Conservation (phyloP, 2,113 vertebrate genomes). For the Myodes glareolus region DNA sequence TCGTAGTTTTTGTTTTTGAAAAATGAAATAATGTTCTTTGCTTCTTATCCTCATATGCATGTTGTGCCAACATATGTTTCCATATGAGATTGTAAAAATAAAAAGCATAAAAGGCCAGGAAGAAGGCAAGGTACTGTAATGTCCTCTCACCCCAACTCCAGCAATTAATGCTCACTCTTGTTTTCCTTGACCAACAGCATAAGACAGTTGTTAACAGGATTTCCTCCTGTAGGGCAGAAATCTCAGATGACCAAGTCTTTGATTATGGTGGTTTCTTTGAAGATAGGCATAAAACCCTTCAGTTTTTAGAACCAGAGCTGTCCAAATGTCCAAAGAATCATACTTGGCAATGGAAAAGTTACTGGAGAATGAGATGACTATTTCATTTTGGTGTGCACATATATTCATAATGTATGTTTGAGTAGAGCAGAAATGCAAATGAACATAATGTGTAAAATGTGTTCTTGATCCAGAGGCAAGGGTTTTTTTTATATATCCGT, state of each 20-base stretch:
- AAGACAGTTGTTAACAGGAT: neutral
- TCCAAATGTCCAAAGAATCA: constrained; percentile 6
- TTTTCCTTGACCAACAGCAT: neutral
- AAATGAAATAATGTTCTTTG: neutral
- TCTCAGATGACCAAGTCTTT: constrained; percentile 32
- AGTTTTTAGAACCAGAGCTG: constrained; percentile 12
- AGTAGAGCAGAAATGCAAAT: neutral
- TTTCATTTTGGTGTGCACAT: neutral
- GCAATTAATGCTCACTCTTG: neutral
- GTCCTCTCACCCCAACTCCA: neutral
- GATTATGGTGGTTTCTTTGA: constrained; percentile 61
- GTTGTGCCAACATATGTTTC: neutral
- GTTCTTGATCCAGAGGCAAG: neutral
- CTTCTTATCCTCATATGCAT: neutral
- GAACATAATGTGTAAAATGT: neutral
- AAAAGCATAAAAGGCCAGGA: neutral
- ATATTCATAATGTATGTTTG: neutral
- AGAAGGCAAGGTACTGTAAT: neutral
- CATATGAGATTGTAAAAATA: neutral
- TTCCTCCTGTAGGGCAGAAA: neutral
- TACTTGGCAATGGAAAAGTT: constrained; percentile 32
- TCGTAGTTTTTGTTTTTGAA: neutral
- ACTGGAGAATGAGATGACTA: neutral
- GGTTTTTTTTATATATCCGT: neutral
- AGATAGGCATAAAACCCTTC: constrained; percentile 36